These are phyloP conservation scores for Stigmatopora argus DNA, from an alignment of 2,113 vertebrate species.

Conservation along the genomic window DNA sequence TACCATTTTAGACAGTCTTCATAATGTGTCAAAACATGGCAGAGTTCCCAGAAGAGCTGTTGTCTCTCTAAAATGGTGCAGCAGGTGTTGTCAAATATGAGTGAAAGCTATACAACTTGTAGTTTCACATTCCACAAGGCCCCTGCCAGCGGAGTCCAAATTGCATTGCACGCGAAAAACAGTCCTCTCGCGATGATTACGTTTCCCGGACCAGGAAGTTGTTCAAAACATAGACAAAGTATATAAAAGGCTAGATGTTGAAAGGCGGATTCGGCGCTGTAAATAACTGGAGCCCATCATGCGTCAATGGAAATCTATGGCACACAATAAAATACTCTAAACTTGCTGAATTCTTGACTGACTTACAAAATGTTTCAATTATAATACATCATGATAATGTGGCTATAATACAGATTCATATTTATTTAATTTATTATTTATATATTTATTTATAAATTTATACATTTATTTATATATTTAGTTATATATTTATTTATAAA, in stretches of 20 bases:
- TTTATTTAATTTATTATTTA: no score
- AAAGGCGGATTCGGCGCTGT: no score
- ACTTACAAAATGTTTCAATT: no score
- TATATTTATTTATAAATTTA: no score
- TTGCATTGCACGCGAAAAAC: slow-evolving; percentile 16
- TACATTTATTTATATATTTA: no score
- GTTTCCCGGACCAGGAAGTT: slow-evolving; percentile 56
- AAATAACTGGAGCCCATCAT: no score
- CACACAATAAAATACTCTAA: no score
- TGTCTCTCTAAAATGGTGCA: not conserved
- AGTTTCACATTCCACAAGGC: slow-evolving; percentile 61
- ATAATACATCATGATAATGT: not conserved
- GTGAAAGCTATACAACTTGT: slow-evolving; percentile 39
- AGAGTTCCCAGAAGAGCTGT: not conserved
- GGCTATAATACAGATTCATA: not conserved
- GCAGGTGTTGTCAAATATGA: slow-evolving; percentile 6
- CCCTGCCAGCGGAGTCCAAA: slow-evolving; percentile 25
- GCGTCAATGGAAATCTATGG: no score
- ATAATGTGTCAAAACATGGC: slow-evolving; percentile 21
- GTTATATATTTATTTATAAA: not conserved
- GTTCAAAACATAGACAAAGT: slow-evolving; percentile 5
- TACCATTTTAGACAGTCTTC: slow-evolving; percentile 39
- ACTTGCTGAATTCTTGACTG: no score
- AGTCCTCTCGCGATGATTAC: slow-evolving; percentile 51
- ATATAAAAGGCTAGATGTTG: not conserved